Conservation (phyloP, 2,797 vertebrate species). For the Gallinago stenura region DNA sequence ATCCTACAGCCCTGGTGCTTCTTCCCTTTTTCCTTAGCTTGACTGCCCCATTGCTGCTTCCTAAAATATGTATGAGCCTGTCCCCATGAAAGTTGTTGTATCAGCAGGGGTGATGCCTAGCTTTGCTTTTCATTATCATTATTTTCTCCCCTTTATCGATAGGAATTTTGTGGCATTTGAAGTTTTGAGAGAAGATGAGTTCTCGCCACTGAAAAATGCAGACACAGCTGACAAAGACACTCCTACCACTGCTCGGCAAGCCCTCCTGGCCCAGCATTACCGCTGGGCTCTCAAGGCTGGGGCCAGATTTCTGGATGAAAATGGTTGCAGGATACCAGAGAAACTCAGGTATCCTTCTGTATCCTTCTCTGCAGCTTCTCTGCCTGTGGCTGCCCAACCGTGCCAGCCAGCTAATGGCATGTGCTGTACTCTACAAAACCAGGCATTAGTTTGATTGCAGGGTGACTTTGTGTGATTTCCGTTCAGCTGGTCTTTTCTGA, state of each 20-base stretch:
- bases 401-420: neutral
- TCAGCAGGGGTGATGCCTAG: neutral
- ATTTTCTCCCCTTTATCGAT: neutral
- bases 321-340: conserved; percentile 70
- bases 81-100: neutral
- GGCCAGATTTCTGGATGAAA: conserved; percentile 81
- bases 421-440: neutral
- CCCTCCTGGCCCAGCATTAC: conserved; percentile 88
- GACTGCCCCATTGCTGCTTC: neutral
- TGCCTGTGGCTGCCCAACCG: neutral
- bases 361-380: neutral
- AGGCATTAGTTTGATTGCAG: neutral
- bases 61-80: neutral
- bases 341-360: conserved; percentile 72
- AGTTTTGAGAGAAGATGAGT: conserved; percentile 92
- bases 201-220: conserved; percentile 92
- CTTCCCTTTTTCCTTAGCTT: neutral
- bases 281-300: conserved; percentile 87
- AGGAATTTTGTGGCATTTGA: conserved; percentile 94
- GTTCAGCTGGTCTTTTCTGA: neutral
- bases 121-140: neutral
- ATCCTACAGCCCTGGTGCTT: neutral
- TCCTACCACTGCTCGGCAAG: conserved; percentile 82
- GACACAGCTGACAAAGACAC: conserved; percentile 83
- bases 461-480: neutral